Base-by-base conservation (phyloP, 2,888 invertebrate genomes). In the Lasioglossum calceatum region DNA sequence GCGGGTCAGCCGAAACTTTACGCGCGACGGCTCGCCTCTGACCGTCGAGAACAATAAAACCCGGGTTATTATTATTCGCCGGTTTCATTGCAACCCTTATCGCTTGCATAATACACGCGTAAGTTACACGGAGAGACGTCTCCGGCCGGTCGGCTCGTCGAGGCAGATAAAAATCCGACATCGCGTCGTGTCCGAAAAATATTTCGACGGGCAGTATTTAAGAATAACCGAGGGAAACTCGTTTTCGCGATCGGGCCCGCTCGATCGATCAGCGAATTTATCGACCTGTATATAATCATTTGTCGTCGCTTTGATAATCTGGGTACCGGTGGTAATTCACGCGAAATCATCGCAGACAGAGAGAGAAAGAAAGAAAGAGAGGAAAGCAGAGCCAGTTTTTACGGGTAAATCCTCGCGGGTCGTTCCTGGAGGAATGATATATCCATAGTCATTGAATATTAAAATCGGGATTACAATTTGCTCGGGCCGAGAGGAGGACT, bases 31-130 rank as follows among this genome's bases (percentile, higher is more conserved):
- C 32, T 87, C 86, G 86, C 91, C 91, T 91, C 85, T 87, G 90
- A 91, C 91, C 91, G 81, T 64, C 23, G 39, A 64, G 81, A 88
- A 91, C 84, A 91, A 91, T 91, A 88, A 91, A 91, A 86, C 83
- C 71, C 81, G 76, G 77, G 80, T 90, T 73, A 80, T 91, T 91
- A 87, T 91, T 84, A 85, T 84, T 87, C 90, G 39, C 75, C 42
- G 85, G 83, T 82, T 84, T 79, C 84, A 77, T 73, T 75, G 36
- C 75, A 82, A 84, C 84, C 85, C 81, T 74, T 83, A 88, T 88
- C 85, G 16, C 73, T 72, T 78, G 77, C 77, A 79, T 77, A 75
- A 86, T 77, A 79, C 82, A 84, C 80, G 86, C 83, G 90, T 88
- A 90, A 90, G 79, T 89, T 90, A 84, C 32, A 8, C 76, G 23